These are phyloP conservation scores for Ormyrus labotus DNA, from an alignment of 2,888 invertebrate species.

Conservation along the genomic window DNA sequence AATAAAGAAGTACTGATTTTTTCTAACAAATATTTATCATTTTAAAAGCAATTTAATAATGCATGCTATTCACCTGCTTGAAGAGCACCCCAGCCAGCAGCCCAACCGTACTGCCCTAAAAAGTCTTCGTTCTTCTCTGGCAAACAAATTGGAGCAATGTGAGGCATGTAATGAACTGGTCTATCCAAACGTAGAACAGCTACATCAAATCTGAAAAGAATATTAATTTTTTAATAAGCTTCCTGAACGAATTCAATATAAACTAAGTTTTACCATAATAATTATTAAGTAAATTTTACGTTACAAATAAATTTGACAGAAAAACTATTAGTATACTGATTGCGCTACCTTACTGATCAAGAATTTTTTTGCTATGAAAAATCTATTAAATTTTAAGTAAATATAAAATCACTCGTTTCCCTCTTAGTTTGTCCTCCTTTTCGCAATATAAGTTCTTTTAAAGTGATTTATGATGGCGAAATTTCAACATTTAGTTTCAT, in stretches of 20 bases:
- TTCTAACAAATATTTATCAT: neutral
- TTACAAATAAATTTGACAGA: neutral
- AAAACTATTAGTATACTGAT: no score
- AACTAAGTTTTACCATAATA: neutral
- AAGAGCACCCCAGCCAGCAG: conserved; percentile 95
- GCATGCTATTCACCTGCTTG: conserved; percentile 76
- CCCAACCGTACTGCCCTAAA: conserved; percentile 93
- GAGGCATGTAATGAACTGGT: conserved; percentile 93
- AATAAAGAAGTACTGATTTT: neutral
- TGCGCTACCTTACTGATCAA: no score
- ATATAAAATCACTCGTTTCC: no score
- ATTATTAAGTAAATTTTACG: neutral
- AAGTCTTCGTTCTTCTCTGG: conserved; percentile 94
- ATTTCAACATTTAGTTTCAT: no score
- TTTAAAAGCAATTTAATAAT: neutral
- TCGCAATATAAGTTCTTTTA: no score
- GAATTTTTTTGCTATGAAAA: no score
- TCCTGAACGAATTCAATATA: neutral
- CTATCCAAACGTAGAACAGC: conserved; percentile 92
- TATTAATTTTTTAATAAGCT: no score
- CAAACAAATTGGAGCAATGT: conserved; percentile 93
- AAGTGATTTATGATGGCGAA: no score
- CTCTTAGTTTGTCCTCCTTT: no score
- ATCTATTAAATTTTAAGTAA: no score
- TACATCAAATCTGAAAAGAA: conserved; percentile 84